Evolutionary conservation across 2,888 invertebrate species (phyloP).

Genomic region (Lasioglossum vierecki): DNA sequence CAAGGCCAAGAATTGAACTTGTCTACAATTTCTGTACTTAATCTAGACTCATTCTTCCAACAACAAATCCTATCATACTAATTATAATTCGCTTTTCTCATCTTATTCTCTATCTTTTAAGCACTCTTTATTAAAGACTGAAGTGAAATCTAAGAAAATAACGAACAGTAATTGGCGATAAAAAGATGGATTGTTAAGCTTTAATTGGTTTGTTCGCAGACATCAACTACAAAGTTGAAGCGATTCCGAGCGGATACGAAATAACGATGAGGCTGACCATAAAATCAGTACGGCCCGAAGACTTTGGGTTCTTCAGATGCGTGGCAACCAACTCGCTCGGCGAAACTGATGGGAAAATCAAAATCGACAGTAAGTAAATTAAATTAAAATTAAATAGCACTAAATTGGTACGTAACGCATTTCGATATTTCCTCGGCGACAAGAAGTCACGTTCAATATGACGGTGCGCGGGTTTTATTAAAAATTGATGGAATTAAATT

Average conservation of each 20-base stretch:
- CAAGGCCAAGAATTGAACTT: too few species aligned
- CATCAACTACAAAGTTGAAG: constrained; percentile 83
- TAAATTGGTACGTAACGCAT: not conserved
- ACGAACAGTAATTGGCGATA: too few species aligned
- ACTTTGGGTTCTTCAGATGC: constrained; percentile 84
- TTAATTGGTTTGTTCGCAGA: constrained; percentile 72
- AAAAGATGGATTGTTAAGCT: not conserved
- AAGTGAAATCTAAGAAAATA: not conserved
- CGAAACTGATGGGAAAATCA: constrained; percentile 84
- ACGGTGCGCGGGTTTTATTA: not conserved
- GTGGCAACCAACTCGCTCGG: constrained; percentile 85
- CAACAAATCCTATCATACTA: too few species aligned
- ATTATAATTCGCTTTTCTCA: too few species aligned
- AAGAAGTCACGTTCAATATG: not conserved
- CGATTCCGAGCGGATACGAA: constrained; percentile 77
- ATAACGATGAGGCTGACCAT: constrained; percentile 84
- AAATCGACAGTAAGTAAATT: constrained; percentile 85
- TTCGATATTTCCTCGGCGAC: not conserved
- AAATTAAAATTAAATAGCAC: not conserved
- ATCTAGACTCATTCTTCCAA: too few species aligned
- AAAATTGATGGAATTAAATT: not conserved
- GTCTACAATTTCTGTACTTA: too few species aligned
- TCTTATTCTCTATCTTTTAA: too few species aligned
- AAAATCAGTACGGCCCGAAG: constrained; percentile 80
- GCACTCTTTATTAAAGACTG: not conserved